Evolutionary conservation across 2,113 vertebrate genomes (phyloP).

Genomic region (Charina bottae): DNA sequence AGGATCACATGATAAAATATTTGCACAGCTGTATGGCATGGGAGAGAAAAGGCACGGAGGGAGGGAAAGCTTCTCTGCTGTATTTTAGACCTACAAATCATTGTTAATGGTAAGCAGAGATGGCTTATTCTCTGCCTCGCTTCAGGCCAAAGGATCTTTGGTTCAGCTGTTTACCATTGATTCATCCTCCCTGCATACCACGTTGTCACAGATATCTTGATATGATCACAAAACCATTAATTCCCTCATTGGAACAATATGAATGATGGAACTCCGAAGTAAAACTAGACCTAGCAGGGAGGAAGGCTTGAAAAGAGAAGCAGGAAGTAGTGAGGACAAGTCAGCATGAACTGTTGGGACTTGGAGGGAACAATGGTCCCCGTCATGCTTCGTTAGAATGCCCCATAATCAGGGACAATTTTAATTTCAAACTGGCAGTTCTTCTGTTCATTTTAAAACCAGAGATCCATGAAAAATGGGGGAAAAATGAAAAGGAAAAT

Average conservation of each 20-base stretch:
- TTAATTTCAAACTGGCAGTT: background rate
- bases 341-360: background rate
- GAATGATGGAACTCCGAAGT: background rate
- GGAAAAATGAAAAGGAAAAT: background rate
- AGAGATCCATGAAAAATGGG: background rate
- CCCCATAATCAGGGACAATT: background rate
- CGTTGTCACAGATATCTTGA: background rate
- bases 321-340: background rate
- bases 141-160: constrained; percentile 8
- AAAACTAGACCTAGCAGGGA: background rate
- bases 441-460: background rate
- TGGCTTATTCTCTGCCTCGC: background rate
- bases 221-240: background rate
- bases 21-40: constrained; percentile 69
- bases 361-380: background rate
- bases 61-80: constrained; percentile 29
- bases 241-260: background rate
- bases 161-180: constrained; percentile 5
- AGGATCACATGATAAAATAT: constrained; percentile 66
- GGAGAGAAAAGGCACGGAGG: constrained; percentile 33
- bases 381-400: no score
- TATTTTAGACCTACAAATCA: constrained; percentile 18
- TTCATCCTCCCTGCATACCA: background rate
- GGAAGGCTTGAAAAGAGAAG: background rate
- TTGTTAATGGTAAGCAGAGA: constrained; percentile 16